Evolutionary conservation across 2,113 vertebrate genomes (phyloP).

Genomic region (Scytalopus superciliaris): DNA sequence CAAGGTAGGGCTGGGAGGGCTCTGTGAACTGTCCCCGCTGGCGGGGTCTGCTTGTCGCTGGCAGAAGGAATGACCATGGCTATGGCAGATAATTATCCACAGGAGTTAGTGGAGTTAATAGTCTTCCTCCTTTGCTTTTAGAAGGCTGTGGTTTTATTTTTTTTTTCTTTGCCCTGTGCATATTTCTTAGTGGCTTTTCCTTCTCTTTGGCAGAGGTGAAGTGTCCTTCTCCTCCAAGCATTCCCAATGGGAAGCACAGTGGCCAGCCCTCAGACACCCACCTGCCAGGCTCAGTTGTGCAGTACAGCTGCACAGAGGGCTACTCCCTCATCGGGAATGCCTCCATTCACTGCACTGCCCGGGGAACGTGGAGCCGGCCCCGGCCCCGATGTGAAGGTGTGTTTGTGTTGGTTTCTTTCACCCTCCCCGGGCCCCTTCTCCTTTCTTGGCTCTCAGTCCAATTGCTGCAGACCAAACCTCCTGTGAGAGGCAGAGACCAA

Average conservation of each 20-base stretch:
- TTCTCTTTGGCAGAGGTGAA: not conserved
- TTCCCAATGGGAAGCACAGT: not conserved
- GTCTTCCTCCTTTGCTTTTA: not conserved
- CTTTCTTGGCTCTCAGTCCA: accelerated
- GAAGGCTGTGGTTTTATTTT: not conserved
- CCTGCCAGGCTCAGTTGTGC: not conserved
- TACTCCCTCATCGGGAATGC: not conserved
- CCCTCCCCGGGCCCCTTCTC: accelerated
- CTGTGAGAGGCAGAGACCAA: not conserved
- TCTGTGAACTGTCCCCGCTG: accelerated
- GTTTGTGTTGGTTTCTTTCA: not conserved
- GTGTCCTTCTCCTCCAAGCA: slow-evolving; percentile 5
- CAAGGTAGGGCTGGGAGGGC: slow-evolving; percentile 23
- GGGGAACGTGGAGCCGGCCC: slow-evolving; percentile 56
- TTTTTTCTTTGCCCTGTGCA: not conserved
- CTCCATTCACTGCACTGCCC: not conserved
- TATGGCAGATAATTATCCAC: accelerated
- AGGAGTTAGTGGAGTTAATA: too few relatives aligned
- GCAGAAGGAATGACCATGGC: not conserved
- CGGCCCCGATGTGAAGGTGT: slow-evolving; percentile 56
- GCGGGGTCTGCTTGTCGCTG: accelerated
- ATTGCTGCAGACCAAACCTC: not conserved
- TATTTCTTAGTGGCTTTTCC: not conserved
- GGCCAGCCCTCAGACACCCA: not conserved
- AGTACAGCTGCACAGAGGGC: not conserved